Evolutionary conservation across 2,888 invertebrate genomes (phyloP).

Genomic region (Syritta pipiens): DNA sequence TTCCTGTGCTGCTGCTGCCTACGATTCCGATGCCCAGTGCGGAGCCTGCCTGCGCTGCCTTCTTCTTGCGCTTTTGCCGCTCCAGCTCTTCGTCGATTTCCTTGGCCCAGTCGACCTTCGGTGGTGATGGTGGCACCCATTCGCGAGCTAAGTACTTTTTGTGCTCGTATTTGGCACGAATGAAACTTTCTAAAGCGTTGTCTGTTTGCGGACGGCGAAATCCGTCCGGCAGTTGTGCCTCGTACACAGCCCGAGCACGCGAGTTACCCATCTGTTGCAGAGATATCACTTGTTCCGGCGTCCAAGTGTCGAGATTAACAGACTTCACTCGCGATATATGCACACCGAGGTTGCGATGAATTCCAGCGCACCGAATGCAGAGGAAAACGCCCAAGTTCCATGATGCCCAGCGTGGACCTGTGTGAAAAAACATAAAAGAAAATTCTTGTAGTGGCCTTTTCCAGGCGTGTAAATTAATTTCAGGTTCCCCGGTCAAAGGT

Average conservation of each 20-base stretch:
- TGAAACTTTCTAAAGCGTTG: conserved; percentile 95
- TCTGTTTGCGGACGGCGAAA: conserved; percentile 97
- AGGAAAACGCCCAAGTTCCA: conserved; percentile 99
- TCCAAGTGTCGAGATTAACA: conserved; percentile 98
- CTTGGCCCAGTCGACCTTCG: conserved; percentile 92
- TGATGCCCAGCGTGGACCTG: conserved; percentile 99
- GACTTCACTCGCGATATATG: conserved; percentile 99
- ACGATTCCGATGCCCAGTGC: conserved; percentile 72
- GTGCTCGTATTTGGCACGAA: conserved; percentile 98
- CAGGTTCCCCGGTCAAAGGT: no score
- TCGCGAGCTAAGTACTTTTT: conserved; percentile 99
- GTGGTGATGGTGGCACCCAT: conserved; percentile 93
- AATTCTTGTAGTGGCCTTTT: no score
- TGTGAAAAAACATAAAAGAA: no score
- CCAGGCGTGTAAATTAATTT: no score
- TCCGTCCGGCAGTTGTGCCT: conserved; percentile 96
- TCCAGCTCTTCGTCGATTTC: conserved; percentile 93
- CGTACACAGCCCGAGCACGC: conserved; percentile 96
- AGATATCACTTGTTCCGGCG: conserved; percentile 96
- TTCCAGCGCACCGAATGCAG: conserved; percentile 99
- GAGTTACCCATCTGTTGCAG: conserved; percentile 99
- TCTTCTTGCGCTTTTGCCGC: conserved; percentile 90
- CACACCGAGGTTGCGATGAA: conserved; percentile 98
- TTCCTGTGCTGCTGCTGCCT: conserved; percentile 35
- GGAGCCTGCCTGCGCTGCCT: conserved; percentile 81